Conservation (phyloP, 2,797 vertebrate genomes). For the Diplodus puntazzo region DNA sequence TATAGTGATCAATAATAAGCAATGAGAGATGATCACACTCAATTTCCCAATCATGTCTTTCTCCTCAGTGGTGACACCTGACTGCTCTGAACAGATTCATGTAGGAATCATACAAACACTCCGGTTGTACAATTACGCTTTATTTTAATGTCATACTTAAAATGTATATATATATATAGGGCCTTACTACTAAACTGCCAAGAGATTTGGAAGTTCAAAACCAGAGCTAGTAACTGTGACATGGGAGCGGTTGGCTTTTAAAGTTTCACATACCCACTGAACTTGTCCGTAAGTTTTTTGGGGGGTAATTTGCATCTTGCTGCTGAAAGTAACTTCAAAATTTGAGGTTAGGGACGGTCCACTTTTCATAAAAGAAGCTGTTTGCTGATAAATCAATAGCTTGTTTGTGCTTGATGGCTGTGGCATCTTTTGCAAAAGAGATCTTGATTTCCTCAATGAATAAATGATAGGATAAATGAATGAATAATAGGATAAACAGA, state of each 20-base stretch:
- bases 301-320: not conserved
- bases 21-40: constrained; percentile 54
- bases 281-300: too few species aligned
- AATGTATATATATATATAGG: not conserved
- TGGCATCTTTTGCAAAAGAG: not conserved
- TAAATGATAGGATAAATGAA: not conserved
- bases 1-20: constrained; percentile 90
- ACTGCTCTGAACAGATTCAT: not conserved
- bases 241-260: not conserved
- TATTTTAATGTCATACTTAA: not conserved
- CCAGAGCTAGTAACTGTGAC: not conserved
- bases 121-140: not conserved
- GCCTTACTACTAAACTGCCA: not conserved
- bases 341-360: too few species aligned
- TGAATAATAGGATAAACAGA: not conserved
- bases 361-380: not conserved
- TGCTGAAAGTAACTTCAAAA: not conserved
- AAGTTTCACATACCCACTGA: not conserved
- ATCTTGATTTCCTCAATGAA: not conserved
- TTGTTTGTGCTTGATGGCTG: not conserved
- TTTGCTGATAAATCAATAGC: not conserved
- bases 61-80: constrained; percentile 17
- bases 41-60: constrained; percentile 48
- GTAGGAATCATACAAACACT: not conserved
- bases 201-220: not conserved